Percentiles rank a stretch among this genome's conserved stretches.
Conservation (phyloP, 2,113 vertebrate genomes). For the Etia nguti region DNA sequence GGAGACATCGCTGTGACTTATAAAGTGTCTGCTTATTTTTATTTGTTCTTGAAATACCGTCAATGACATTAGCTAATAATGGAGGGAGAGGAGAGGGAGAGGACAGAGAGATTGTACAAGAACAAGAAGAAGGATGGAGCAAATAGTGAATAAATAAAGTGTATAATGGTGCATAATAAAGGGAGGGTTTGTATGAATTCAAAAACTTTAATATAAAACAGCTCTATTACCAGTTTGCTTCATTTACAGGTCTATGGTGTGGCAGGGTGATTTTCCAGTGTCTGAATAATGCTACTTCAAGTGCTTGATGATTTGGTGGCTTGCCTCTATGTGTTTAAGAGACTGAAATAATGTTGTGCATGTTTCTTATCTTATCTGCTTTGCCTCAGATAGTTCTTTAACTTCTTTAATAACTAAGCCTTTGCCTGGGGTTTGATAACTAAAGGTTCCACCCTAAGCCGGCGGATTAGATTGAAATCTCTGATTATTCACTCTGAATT, state of each 20-base stretch:
- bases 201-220: neutral
- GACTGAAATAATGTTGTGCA: neutral
- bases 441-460: fast-evolving
- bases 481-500: neutral
- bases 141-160: too few relatives aligned
- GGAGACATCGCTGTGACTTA: too few relatives aligned
- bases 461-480: neutral
- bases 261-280: neutral
- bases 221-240: neutral
- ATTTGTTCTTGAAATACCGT: too few relatives aligned
- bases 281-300: neutral
- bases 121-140: neutral
- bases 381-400: neutral
- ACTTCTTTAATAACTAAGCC: fast-evolving
- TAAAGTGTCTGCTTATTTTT: too few relatives aligned
- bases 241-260: neutral
- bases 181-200: neutral
- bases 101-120: neutral
- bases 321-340: neutral
- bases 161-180: neutral
- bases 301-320: neutral
- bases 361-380: neutral
- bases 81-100: too few relatives aligned
- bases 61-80: too few relatives aligned
- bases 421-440: neutral